Base-by-base conservation (phyloP, 2,113 vertebrate species). In the Irena cyanogastra region DNA sequence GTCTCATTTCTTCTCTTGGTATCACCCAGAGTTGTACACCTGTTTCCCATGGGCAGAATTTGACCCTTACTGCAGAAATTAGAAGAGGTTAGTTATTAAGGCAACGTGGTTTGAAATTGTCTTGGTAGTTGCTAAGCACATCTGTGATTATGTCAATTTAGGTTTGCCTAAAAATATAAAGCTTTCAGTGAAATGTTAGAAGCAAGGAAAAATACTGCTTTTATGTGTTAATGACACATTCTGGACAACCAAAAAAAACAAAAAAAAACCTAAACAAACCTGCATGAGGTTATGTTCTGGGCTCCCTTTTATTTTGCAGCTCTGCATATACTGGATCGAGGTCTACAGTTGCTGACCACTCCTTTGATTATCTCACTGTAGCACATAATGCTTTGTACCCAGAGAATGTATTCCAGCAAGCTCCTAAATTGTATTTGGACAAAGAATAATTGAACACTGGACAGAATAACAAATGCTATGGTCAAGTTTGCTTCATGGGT, bases 391-490 rank as follows among this genome's bases (percentile, higher is more conserved):
- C 93, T 96, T 95, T 65, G 83, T 89, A 77, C 93, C 91, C 50
- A 9, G 95, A 66, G 97, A 97, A 97, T 93, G 96, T 96, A 96
- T 97, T 96, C 94, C 50, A 83, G 96, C 95, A 85, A 95, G 97
- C 94, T 97, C 97, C 94, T 98, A 98, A 98, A 98, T 98, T 98
- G 98, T 98, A 95, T 98, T 97, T 97, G 98, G 98, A 98, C 98
- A 98, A 97, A 99, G 98, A 98, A 98, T 98, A 98, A 98, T 98
- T 98, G 98, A 97, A 97, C 96, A 84, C 95, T 57, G 96, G 97
- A 97, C 97, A 97, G 98, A 98, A 98, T 98, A 98, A 98, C 97
- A 98, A 98, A 98, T 98, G 98, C 97, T 97, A 97, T 78, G 98
- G 98, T 98, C 97, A 98, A 98, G 97, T 97, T 97, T 97, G 97